Conservation (phyloP, 2,888 invertebrate genomes). For the Timema cristinae region DNA sequence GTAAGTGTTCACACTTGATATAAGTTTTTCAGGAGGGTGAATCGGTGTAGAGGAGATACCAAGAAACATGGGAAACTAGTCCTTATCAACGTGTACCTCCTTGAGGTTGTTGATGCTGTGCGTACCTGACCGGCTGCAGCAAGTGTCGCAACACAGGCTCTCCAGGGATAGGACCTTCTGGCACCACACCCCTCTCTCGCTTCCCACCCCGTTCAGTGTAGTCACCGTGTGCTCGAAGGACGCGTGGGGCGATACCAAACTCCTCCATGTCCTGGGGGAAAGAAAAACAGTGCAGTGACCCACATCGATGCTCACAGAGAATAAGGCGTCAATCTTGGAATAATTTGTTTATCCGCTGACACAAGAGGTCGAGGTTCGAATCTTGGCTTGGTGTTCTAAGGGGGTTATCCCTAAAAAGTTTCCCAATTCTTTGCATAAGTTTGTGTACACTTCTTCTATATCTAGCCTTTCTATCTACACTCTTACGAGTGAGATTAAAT, state of each 20-base stretch:
- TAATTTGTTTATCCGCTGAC: no score
- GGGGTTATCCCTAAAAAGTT: not conserved
- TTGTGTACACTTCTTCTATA: not conserved
- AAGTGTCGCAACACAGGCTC: conserved; percentile 67
- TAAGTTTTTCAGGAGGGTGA: no score
- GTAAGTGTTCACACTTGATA: no score
- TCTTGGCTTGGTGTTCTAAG: no score
- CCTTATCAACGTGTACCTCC: no score
- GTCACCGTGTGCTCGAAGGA: conserved; percentile 73
- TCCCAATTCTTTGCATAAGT: not conserved
- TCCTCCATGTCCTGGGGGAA: conserved; percentile 71
- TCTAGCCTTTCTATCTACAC: no score
- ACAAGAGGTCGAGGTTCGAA: no score
- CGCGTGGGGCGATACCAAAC: conserved; percentile 91
- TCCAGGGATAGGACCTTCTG: conserved; percentile 53
- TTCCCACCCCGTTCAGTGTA: conserved; percentile 52
- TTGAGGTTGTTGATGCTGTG: not conserved
- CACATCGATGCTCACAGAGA: not conserved
- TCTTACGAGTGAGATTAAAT: no score
- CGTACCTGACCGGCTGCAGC: conserved; percentile 58
- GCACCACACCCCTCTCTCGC: conserved; percentile 38
- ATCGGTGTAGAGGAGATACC: no score
- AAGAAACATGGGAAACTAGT: no score
- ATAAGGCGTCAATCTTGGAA: no score
- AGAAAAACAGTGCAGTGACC: conserved; percentile 11